Evolutionary conservation across 1,140 invertebrate species (phyloP).

Genomic region (Danaus melanippus): DNA sequence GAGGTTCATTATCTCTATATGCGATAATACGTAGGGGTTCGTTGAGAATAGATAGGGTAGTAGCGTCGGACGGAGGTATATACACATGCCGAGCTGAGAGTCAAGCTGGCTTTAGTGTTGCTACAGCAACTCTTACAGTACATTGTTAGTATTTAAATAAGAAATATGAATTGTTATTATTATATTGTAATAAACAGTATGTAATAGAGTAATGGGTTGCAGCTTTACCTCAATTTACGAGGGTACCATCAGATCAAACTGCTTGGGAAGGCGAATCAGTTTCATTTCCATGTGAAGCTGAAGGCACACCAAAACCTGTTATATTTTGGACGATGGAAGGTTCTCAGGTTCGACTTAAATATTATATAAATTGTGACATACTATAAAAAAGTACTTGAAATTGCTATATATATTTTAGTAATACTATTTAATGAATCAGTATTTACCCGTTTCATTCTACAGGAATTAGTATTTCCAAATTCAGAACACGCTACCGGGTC

Average conservation of each 20-base stretch:
- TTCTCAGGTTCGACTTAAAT: slow-evolving; percentile 46
- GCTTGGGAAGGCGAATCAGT: slow-evolving; percentile 85
- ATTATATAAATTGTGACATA: not conserved
- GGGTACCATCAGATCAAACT: slow-evolving; percentile 88
- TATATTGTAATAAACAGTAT: not conserved
- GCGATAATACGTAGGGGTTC: slow-evolving; percentile 60
- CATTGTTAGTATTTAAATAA: slow-evolving; percentile 52
- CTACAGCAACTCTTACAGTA: slow-evolving; percentile 60
- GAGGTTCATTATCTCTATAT: slow-evolving; percentile 53
- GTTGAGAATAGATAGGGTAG: slow-evolving; percentile 60
- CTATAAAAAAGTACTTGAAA: not conserved
- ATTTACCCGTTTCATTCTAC: slow-evolving; percentile 11
- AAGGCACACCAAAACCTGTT: slow-evolving; percentile 90
- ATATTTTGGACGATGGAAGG: slow-evolving; percentile 91
- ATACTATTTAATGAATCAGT: not conserved
- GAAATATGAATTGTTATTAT: too few relatives aligned
- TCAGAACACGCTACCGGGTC: slow-evolving; percentile 44
- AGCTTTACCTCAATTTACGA: slow-evolving; percentile 92
- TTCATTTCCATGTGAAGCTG: slow-evolving; percentile 90
- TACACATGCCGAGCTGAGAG: slow-evolving; percentile 69
- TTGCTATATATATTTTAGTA: not conserved
- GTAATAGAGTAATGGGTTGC: slow-evolving; percentile 22
- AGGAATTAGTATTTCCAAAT: slow-evolving; percentile 63
- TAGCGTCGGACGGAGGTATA: slow-evolving; percentile 55
- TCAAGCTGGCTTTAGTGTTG: slow-evolving; percentile 60